Base-by-base conservation (phyloP, 2,888 invertebrate species). In the Portevinia maculata region DNA sequence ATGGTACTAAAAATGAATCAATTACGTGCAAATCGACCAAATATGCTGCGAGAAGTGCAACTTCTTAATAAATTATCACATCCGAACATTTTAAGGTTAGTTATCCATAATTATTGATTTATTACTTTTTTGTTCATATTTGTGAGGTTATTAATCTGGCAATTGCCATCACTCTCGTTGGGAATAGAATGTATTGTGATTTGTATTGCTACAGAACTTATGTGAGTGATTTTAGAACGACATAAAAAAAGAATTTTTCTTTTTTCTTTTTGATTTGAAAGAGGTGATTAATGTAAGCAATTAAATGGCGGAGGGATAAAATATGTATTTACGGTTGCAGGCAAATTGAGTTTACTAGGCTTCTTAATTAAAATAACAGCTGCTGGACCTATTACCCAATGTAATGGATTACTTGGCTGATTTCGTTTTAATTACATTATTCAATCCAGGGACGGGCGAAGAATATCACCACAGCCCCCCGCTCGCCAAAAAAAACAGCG, bases 1-100 rank as follows among this genome's bases (percentile, higher is more conserved):
- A 98, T 98, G 98, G 98, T 98, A 91, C 94, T 98, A 89, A 98
- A 98, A 92, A 97, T 97, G 96, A 97, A 98, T 93, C 95, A 97
- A 91, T 94, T 97, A 89, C 94, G 96, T 85, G 97, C 97, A 87
- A 98, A 98, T 92, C 94, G 98, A 88, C 96, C 97, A 87, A 98
- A 97, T 92, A 98, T 98, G 96, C 93, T 98, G 88, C 96, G 98
- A 89, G 98, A 98, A 92, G 98, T 98, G 86, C 98, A 98, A 92
- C 94, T 98, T 87, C 97, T 98, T 95, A 98, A 98, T 92, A 95
- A 96, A 89, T 93, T 98, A 86, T 96, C 96, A 88, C 98, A 98
- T 92, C 96, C 96, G 79, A 98, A 98, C 91, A 98, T 98, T 89
- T 93, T 98, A 87, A 96, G 96, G 97, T 97, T 89, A 88, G 89